Base-by-base conservation (phyloP, 2,113 vertebrate species). In the Ovis canadensis region DNA sequence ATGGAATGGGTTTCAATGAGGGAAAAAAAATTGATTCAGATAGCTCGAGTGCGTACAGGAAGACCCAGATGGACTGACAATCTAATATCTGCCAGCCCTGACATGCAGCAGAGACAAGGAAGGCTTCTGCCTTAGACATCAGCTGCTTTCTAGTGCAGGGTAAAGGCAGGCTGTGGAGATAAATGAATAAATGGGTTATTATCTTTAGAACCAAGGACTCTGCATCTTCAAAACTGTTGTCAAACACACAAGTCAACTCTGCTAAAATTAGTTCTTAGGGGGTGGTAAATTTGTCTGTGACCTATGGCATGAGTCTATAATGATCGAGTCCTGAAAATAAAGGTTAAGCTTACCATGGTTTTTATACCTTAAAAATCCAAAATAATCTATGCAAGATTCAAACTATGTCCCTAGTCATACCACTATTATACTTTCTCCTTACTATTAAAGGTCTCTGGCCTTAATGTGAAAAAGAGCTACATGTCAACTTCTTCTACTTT, bases 1-100 rank as follows among this genome's bases (percentile, higher is more conserved):
- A 98, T 5, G 16, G 89, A 94, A 97, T 86, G 94, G 96, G 88
- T 97, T 98, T 97, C 97, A 98, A 82, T 95, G 54, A 96, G 74
- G 43, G 6, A 0, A 27, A 86, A 92, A 48, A 85, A 93, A 97
- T 78, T 93, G 92, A 96, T 91, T 98, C 91, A 91, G 94, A 78
- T 83, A 83, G 81, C 50, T 83, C 16, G 45, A 90, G 19, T 33
- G 80, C 31, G 9, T 88, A 82, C 29, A 84, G 86, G 62, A 98
- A 81, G 93, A 94, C 84, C 48, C 23, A 88, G 96, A 52, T 84
- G 67, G 90, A 88, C 86, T 81, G 48, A 62, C 36, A 60, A 52
- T 27, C 50, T 52, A 71, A 88, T 59, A 96, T 88, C 19, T 91
- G 36, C 43, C 71, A 87, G 0, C 0, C 2, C 40, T 59, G 55